Conservation (phyloP, 2,888 invertebrate species). For the Holacanthella duospinosa region DNA sequence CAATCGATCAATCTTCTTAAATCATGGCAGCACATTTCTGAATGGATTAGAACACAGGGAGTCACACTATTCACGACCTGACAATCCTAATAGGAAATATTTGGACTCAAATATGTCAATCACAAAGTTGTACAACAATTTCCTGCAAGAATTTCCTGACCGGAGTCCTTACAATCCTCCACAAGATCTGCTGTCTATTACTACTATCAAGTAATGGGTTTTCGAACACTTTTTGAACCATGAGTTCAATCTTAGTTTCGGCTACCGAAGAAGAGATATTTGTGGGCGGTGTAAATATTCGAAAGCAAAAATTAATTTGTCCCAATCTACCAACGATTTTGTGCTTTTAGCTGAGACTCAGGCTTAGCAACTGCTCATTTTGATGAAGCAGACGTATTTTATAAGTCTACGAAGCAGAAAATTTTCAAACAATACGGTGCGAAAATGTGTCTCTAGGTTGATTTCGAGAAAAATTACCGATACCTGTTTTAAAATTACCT, state of each 20-base stretch:
- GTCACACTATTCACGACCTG: constrained; percentile 4
- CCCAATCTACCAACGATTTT: neutral
- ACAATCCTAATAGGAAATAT: constrained; percentile 7
- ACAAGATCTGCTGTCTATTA: too few species aligned
- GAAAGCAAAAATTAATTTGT: neutral
- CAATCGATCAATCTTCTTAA: too few species aligned
- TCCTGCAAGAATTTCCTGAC: neutral
- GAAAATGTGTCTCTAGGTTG: constrained; percentile 10
- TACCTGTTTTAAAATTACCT: too few species aligned
- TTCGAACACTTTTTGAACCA: constrained; percentile 9
- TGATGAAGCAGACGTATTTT: too few species aligned
- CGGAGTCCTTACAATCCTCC: neutral
- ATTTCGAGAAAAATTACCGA: constrained; percentile 20
- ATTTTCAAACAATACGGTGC: neutral
- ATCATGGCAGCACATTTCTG: too few species aligned
- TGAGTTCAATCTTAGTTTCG: constrained; percentile 13
- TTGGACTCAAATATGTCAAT: constrained; percentile 7
- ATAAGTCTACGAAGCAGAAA: neutral
- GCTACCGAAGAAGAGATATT: constrained; percentile 10
- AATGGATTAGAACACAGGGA: neutral
- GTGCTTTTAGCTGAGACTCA: neutral
- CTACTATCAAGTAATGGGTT: neutral
- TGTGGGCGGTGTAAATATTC: constrained; percentile 9
- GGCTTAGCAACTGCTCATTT: neutral
- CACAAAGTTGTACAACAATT: constrained; percentile 5